A percentile compares a stretch with the other conserved stretches of the same genome.
phyloP scores from a whole-genome alignment of 2,797 vertebrate genomes.

The Typhlichthys eigenmanni region DNA sequence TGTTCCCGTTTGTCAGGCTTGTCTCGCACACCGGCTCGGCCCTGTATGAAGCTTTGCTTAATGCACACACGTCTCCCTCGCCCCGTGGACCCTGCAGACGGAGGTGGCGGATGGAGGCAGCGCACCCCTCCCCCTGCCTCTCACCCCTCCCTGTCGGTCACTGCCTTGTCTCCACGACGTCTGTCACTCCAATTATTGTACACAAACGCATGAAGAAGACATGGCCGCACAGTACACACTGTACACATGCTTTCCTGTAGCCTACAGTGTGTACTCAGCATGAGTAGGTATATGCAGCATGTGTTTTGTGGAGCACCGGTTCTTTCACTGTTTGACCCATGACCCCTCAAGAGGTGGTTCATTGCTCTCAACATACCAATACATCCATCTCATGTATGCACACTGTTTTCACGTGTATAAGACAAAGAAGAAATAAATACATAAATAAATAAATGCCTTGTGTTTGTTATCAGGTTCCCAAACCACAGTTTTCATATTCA shows the following conservation, averaged over 20 bases:
- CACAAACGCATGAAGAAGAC: conserved; percentile 27
- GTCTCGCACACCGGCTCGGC: conserved; percentile 27
- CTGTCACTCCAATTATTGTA: conserved; percentile 68
- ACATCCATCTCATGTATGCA: no score
- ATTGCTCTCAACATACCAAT: not conserved
- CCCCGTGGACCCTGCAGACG: conserved; percentile 36
- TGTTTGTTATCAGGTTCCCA: no score
- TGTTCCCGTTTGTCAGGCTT: conserved; percentile 48
- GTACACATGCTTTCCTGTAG: no score
- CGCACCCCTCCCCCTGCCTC: not conserved
- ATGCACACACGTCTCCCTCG: conserved; percentile 43
- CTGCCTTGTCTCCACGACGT: conserved; percentile 16
- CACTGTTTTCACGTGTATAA: no score
- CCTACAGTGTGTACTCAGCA: no score
- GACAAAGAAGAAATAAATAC: no score
- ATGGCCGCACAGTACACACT: not conserved
- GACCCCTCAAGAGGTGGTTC: not conserved
- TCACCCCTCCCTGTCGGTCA: conserved; percentile 21
- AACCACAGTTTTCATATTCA: not conserved
- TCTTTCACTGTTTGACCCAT: conserved; percentile 8
- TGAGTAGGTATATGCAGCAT: no score
- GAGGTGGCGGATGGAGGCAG: conserved; percentile 12
- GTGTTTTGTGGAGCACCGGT: no score
- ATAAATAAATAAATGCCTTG: no score
- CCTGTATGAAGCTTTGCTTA: conserved; percentile 64